Evolutionary conservation across 2,797 vertebrate genomes (phyloP), one percentile per base, ranked within the genome.

Genomic region (Botia almorhae): DNA sequence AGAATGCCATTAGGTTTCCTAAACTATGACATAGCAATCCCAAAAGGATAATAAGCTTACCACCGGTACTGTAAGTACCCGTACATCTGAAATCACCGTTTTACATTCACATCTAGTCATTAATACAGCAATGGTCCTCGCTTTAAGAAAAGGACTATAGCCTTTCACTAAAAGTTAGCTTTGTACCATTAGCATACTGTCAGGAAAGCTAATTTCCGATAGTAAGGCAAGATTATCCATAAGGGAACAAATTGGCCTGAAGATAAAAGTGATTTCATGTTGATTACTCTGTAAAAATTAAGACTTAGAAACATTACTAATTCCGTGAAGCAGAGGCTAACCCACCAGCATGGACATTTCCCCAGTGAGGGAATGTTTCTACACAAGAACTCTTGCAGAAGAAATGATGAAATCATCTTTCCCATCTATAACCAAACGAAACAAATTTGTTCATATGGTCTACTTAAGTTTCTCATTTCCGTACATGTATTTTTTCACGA

Each of bases 241-340:
- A 1, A 46, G 74, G 48, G n/a, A 36, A 65, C 46, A 53, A 75
- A 64, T 36, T 76, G 61, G 26, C 53, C 61, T 36, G 63, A 4
- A 75, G 29, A 76, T 39, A 65, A 17, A 13, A 74, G 10, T 21
- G n/a, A 61, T 74, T 61, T 74, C 61, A 53, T 23, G 12, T 53
- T 26, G 61, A 65, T 65, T 65, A 51, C 29, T 64, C 29, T 0
- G 1, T 2, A 46, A 46, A 46, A 46, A n/a, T n/a, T 21, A 12
- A 53, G n/a, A 0, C 6, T 19, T 7, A 17, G 11, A 74, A 61
- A 61, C 21, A 48, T 26, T 29, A 29, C 29, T 29, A 39, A 73
- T 60, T 58, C n/a, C 16, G 4, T 10, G 8, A 50, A 72, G 33
- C 16, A 60, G 12, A 73, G 39, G 16, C 33, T 21, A 6, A 13